Percentiles rank a stretch among this genome's conserved stretches.
phyloP scores from a whole-genome alignment of 2,797 vertebrate species.

The Glyptemys insculpta region DNA sequence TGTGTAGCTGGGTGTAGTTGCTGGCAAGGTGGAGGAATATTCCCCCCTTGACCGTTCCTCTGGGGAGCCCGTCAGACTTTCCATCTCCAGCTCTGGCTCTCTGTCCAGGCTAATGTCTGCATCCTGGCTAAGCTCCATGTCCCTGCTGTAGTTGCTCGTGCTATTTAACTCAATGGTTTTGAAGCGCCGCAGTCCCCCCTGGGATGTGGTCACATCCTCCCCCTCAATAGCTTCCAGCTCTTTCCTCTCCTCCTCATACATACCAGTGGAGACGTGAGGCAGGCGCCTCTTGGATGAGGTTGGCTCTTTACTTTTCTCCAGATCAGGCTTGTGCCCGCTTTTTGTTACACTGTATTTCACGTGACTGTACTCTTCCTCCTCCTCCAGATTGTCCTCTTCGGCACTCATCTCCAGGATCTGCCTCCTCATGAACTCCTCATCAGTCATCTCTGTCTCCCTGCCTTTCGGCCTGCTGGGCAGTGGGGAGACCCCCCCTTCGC shows the following conservation, averaged over 20 bases:
- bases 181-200: constrained; percentile 95
- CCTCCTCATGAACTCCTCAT: constrained; percentile 97
- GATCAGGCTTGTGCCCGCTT: constrained; percentile 86
- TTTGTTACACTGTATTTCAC: constrained; percentile 83
- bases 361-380: constrained; percentile 84
- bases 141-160: constrained; percentile 91
- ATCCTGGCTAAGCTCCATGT: constrained; percentile 92
- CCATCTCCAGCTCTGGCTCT: constrained; percentile 99
- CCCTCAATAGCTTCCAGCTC: constrained; percentile 83
- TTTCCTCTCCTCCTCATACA: constrained; percentile 92
- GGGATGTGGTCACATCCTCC: constrained; percentile 88
- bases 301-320: constrained; percentile 87
- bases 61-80: constrained; percentile 97
- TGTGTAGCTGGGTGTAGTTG: constrained; percentile 97
- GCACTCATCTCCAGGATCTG: constrained; percentile 99
- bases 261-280: constrained; percentile 89
- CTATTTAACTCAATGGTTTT: constrained; percentile 99
- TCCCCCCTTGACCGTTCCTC: constrained; percentile 97
- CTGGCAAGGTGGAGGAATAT: constrained; percentile 96
- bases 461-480: constrained; percentile 89
- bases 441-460: constrained; percentile 86
- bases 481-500: constrained; percentile 94
- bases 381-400: constrained; percentile 93
- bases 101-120: constrained; percentile 91
- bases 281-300: constrained; percentile 83